These are phyloP conservation scores for Drosophila willistoni DNA, from an alignment of 1,140 invertebrate genomes.

Conservation along the genomic window DNA sequence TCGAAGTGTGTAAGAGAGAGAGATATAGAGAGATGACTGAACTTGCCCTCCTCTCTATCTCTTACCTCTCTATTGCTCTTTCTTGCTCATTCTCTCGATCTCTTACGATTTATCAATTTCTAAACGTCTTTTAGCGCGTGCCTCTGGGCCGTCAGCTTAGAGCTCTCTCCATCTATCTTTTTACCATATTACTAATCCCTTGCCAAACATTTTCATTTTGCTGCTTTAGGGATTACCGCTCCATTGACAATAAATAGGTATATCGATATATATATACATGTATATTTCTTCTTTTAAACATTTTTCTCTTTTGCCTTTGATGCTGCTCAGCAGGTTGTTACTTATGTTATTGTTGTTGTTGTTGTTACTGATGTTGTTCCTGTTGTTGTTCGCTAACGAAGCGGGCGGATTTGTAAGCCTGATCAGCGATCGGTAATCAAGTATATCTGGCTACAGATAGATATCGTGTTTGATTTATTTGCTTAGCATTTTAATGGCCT, in stretches of 20 bases:
- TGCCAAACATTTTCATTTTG: conserved; percentile 69
- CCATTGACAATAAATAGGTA: conserved; percentile 43
- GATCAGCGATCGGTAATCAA: conserved; percentile 61
- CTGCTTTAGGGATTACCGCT: conserved; percentile 44
- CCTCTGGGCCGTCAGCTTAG: conserved; percentile 67
- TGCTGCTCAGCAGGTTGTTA: conserved; percentile 47
- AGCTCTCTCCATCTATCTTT: conserved; percentile 34
- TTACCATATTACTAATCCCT: conserved; percentile 54
- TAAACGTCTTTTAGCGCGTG: conserved; percentile 76
- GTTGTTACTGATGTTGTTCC: conserved; percentile 6
- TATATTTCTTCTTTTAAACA: neutral
- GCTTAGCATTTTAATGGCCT: conserved; percentile 65
- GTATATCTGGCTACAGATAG: conserved; percentile 48
- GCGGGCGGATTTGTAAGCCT: conserved; percentile 67
- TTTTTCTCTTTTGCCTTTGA: conserved; percentile 1
- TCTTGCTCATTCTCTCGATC: conserved; percentile 17
- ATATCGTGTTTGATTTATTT: conserved; percentile 72
- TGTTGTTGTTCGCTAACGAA: conserved; percentile 61
- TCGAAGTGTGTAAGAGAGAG: conserved; percentile 20
- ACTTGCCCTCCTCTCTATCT: conserved; percentile 16
- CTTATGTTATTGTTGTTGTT: conserved; percentile 1
- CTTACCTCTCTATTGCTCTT: neutral
- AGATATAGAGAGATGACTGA: conserved; percentile 23
- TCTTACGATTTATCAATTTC: conserved; percentile 56
- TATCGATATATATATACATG: neutral